phyloP scores from a whole-genome alignment of 2,888 invertebrate species.

The Agrotis exclamationis region DNA sequence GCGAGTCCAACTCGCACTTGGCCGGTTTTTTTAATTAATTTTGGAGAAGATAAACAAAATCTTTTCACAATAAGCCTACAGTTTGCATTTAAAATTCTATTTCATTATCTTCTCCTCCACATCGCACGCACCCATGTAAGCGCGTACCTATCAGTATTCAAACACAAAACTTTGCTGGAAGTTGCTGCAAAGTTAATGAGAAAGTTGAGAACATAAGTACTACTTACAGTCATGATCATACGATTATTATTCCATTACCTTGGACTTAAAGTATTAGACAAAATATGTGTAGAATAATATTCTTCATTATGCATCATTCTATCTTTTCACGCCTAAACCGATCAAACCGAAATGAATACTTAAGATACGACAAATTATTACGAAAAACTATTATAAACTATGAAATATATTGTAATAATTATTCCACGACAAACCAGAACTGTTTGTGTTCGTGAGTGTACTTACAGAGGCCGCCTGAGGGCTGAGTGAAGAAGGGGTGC shows the following conservation, averaged over 20 bases:
- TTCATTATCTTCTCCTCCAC: constrained; percentile 32
- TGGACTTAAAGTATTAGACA: too few relatives aligned
- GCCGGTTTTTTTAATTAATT: background rate
- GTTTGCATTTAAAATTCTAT: constrained; percentile 22
- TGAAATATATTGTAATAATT: background rate
- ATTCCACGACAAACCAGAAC: background rate
- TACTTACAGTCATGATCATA: background rate
- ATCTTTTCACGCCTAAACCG: too few relatives aligned
- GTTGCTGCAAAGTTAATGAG: constrained; percentile 34
- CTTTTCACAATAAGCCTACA: background rate
- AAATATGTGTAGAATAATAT: too few relatives aligned
- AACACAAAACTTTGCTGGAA: constrained; percentile 40
- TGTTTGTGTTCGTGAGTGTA: background rate
- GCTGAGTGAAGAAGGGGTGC: constrained; percentile 31
- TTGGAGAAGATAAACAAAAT: background rate
- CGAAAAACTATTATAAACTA: too few relatives aligned
- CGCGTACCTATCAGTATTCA: constrained; percentile 30
- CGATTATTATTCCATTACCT: too few relatives aligned
- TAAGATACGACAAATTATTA: too few relatives aligned
- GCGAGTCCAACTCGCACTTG: too few relatives aligned
- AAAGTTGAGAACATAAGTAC: constrained; percentile 43
- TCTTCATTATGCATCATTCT: too few relatives aligned
- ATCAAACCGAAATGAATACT: too few relatives aligned
- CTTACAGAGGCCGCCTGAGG: constrained; percentile 35
- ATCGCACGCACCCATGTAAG: constrained; percentile 20